Base-by-base conservation (phyloP, 2,113 vertebrate genomes). In the Mustela lutreola region DNA sequence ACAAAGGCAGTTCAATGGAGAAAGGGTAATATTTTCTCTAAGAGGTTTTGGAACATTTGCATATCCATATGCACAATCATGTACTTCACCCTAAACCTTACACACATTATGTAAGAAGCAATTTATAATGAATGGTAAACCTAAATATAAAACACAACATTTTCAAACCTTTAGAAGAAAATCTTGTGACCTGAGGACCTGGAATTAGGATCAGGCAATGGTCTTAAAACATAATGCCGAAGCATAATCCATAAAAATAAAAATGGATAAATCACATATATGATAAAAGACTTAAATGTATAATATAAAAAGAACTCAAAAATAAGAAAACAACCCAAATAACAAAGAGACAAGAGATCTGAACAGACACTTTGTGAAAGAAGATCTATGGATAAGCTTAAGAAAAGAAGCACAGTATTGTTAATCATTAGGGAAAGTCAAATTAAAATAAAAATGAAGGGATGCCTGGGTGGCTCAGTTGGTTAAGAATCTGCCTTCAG, bases 1-100 rank as follows among this genome's bases (percentile, higher is more conserved):
- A 63, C 39, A 95, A 60, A 79, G 14, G 21, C 19, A 88, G 39
- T 53, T 92, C 33, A 92, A 76, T 48, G 42, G 22, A 50, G 33
- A 92, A 92, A 88, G n/a, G n/a, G 36, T 42, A 14, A 53, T n/a
- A 22, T 91, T 96, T 94, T 80, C 36, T 75, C 26, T 5, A 86
- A 91, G 71, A 45, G 28, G n/a, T 85, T 82, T 39, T 48, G 53
- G 73, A 48, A 93, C 33, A 89, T 56, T 58, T 65, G 22, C 50
- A 73, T 26, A 73, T 26, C 31, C 28, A 84, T 6, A 53, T 71
- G 50, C 21, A 73, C 95, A 93, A 79, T 28, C 31, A 89, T 71
- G 9, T 89, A 71, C 12, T 53, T 92, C 42, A 63, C 56, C 24
- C 48, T 89, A 90, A 86, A 97, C 24, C 12, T 80, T 31, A 89